These are phyloP conservation scores for Phaethornis superciliosus DNA, from an alignment of 2,113 vertebrate genomes.

Conservation along the genomic window DNA sequence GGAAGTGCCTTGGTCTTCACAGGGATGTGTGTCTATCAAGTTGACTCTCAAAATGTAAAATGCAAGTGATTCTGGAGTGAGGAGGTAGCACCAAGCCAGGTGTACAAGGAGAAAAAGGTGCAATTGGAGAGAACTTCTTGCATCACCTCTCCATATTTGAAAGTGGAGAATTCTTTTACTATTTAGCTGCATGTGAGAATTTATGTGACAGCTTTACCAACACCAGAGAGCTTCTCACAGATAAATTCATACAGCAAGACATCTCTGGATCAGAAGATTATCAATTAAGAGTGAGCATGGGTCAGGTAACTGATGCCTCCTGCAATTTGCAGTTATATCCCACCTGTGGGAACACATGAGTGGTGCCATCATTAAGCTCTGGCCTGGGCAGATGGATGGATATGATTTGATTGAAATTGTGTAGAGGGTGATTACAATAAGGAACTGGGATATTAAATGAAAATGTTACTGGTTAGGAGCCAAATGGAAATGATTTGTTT, in stretches of 20 bases:
- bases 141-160: background rate
- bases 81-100: background rate
- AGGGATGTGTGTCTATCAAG: background rate
- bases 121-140: background rate
- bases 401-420: slow-evolving; percentile 54
- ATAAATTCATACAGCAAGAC: background rate
- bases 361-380: background rate
- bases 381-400: slow-evolving; percentile 47
- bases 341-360: background rate
- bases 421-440: slow-evolving; percentile 54
- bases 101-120: background rate
- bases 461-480: slow-evolving; percentile 43
- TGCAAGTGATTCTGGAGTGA: background rate
- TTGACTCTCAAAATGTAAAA: background rate
- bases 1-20: background rate
- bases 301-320: slow-evolving; percentile 47
- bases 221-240: background rate
- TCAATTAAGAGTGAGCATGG: slow-evolving; percentile 35
- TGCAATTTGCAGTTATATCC: slow-evolving; percentile 68
- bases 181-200: background rate
- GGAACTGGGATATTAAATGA: slow-evolving; percentile 58
- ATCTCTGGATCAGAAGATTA: slow-evolving; percentile 19
- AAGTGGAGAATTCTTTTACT: background rate
- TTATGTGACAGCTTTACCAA: background rate
- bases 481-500: slow-evolving; percentile 53